Evolutionary conservation across 2,888 invertebrate species (phyloP), one percentile per base, ranked within the genome.

Genomic region (Pollenia labialis): DNA sequence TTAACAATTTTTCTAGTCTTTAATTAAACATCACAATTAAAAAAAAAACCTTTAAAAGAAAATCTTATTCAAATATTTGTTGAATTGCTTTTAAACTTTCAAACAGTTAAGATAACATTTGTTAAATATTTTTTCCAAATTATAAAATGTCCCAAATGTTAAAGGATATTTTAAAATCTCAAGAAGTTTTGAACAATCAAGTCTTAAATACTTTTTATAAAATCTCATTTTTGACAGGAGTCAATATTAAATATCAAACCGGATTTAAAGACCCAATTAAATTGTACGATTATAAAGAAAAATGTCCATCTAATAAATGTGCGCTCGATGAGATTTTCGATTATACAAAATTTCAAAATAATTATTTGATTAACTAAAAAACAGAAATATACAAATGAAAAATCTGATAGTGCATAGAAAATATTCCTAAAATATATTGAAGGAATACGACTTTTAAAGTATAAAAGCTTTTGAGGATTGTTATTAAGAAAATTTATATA

Each of bases 211-310:
- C 42, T 23, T 87, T 87, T 72, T 81, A 81, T 60, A 87, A 66
- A 81, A 84, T 84, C 10, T 83, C 66, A 0, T 81, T 84, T 71
- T 76, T 84, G 83, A 81, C 80, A 1, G 86, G 86, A 23, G 83
- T 87, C 0, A 87, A 87, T 76, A 9, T 87, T 1, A 87, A 87
- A 32, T 77, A 76, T 40, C 72, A 72, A 16, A 40, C 76, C 4
- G 40, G 16, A 10, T 87, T 84, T 40, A 87, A 84, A 44, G 83
- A 87, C 68, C 81, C 86, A 0, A 62, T 81, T 11, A 87, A 87
- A 76, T 44, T 87, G 86, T 87, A 77, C 54, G 54, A 54, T 60
- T 12, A 9, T 42, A 14, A 42, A 23, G n/a, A 50, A 32, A 32
- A 4, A 32, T 32, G 4, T 32, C 6, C 0, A 6, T 6, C 6